Base-by-base conservation (phyloP, 2,888 invertebrate genomes). In the Reticulitermes lucifugus region DNA sequence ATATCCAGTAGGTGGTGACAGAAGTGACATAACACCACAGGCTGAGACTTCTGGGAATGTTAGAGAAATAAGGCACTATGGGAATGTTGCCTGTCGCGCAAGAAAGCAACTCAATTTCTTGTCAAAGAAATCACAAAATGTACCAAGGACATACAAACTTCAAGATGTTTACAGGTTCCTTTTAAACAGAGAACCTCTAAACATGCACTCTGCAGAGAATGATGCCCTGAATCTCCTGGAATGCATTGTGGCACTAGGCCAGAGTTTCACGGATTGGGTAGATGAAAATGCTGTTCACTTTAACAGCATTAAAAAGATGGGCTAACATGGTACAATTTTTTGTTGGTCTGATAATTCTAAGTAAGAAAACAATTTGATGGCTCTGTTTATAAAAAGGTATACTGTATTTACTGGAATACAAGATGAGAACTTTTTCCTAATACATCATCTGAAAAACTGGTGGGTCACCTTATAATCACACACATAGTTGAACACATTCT, bases 161-260 rank as follows among this genome's bases (percentile, higher is more conserved):
- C 86, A 86, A 1, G 92, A 91, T 85, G 89, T 96, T 60, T 95
- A 93, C 89, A 90, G 92, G 87, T 92, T 93, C 81, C 89, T 94
- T 41, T 91, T 94, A 77, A 91, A 91, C 4, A 91, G 90, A 84
- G 88, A 91, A 22, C 91, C 93, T 0, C 79, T 88, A 5, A 89
- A 91, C 88, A 91, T 92, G 0, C 96, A 96, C 89, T 92, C 92
- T 87, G 95, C 96, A 2, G 96, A 96, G 90, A 92, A 90, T 1
- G 96, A 96, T 90, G 95, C 95, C 59, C 87, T 92, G 4, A 93
- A 93, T 91, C 90, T 96, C 82, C 89, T 95, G 21, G 91, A 93
- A 87, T 94, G 95, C 89, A 93, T 94, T 6, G 90, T 93, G 43
- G 91, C 92, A 14, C 90, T 93, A 79, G 93, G 93, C 81, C 89